Conservation (phyloP, 2,888 invertebrate species). For the Dendrolimus pini region DNA sequence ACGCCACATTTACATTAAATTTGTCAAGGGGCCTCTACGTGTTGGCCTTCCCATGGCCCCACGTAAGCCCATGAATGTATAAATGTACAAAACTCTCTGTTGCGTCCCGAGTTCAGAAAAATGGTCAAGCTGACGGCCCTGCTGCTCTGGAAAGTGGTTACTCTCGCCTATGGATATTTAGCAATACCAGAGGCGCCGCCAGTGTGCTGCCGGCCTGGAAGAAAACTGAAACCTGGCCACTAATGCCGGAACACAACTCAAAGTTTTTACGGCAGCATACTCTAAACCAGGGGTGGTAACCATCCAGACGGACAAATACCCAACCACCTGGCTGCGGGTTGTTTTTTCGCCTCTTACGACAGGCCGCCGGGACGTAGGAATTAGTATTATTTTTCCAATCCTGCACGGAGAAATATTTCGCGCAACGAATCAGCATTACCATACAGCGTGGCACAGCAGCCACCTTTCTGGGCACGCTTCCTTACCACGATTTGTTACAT, state of each 20-base stretch:
- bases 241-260: neutral
- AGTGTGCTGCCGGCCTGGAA: neutral
- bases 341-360: neutral
- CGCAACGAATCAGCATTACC: no score
- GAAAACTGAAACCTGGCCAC: neutral
- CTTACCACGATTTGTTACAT: no score
- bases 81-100: no score
- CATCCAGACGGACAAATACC: neutral
- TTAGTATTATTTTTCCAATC: neutral
- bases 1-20: no score
- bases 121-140: neutral
- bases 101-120: no score
- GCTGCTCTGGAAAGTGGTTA: neutral
- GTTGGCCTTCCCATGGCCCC: no score
- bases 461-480: no score
- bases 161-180: neutral
- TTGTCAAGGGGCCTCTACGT: no score
- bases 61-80: no score
- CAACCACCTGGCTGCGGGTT: neutral
- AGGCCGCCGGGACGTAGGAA: neutral
- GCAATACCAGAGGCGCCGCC: neutral
- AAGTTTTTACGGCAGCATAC: neutral
- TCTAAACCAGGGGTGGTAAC: neutral
- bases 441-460: no score
- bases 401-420: neutral